Base-by-base conservation (phyloP, 2,113 vertebrate species). In the Syngnathoides biaculeatus region DNA sequence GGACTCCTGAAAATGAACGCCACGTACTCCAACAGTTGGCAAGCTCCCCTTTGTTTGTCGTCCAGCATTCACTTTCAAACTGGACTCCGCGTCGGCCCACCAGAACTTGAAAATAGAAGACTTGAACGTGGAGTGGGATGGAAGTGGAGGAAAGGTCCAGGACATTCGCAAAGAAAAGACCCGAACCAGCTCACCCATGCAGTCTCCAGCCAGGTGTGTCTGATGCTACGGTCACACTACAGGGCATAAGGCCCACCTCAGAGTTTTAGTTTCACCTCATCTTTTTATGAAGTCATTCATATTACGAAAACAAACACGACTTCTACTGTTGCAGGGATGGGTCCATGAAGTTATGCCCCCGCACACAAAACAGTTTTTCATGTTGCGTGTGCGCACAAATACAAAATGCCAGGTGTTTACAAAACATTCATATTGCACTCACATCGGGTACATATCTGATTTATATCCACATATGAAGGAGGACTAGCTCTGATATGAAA, bases 41-140 rank as follows among this genome's bases (percentile, higher is more conserved):
- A 45, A n/a, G 5, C 26, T 47, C 8, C 7, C 30, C 6, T 2
- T 22, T 42, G 67, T 59, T 15, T 8, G 0, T 64, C 60, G 68
- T 30, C 81, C 83, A 95, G 96, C 96, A 0, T 98, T 98, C 85
- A 86, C 86, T 80, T 98, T 95, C 80, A 95, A 93, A 85, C 91
- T 98, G 91, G 96, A 98, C 0, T 87, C 92, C 5, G 86, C 81
- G 62, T 96, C 95, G 1, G 84, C 93, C 79, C 96, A 98, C 89
- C 96, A 97, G 92, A 98, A 98, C 91, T 91, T 98, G 81, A 94
- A 94, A 20, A 94, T 98, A 81, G 95, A 98, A 58, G 95, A 96
- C 8, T 76, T 96, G 73, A 93, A 89, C 4, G 96, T 94, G 79
- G 96, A 98, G 87, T 98, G 96, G 96, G 96, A 98, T 65, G 94